Evolutionary conservation across 2,113 vertebrate species (phyloP), one percentile per base, ranked within the genome.

Genomic region (Burhinus bistriatus): DNA sequence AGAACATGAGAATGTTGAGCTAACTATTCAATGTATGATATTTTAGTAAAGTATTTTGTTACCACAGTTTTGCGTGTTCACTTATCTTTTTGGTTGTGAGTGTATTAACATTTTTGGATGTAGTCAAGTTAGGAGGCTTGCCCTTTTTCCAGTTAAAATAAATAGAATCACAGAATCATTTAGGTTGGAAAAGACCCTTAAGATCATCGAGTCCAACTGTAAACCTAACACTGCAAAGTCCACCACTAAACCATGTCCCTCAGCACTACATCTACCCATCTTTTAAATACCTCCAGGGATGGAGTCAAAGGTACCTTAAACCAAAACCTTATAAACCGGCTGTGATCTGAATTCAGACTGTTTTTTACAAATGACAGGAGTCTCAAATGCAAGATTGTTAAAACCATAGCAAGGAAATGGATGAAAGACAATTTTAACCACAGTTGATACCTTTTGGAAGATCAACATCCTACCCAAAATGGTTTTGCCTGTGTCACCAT

Each of bases 31-130:
- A 17, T 25, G 70, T 65, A 58, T 62, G 83, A 20, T 87, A 76
- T 96, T 97, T 97, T 93, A 95, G 32, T 95, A 97, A 97, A 97
- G 42, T 40, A 58, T 93, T 97, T 96, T 96, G 72, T 83, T 94
- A 93, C 55, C 49, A 62, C 3, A 25, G 32, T 21, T 57, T 6
- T 62, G 27, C 42, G 40, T 79, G 34, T 54, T 79, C 2, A 0
- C 10, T 82, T 32, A 6, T 26, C 23, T 34, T 72, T 47, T 25
- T 0, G 0, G 8, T 20, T 65, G 36, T 29, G 27, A 38, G 27
- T 26, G 16, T 9, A 27, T 29, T 45, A 30, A 9, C 25, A 17
- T 55, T 92, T 87, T 36, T 57, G 66, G 61, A 65, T 47, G 65
- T 8, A 66, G 40, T 11, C 19, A 30, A 34, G 20, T 78, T 11